phyloP scores from a whole-genome alignment of 2,113 vertebrate species.

The Phalacrocorax carbo region DNA sequence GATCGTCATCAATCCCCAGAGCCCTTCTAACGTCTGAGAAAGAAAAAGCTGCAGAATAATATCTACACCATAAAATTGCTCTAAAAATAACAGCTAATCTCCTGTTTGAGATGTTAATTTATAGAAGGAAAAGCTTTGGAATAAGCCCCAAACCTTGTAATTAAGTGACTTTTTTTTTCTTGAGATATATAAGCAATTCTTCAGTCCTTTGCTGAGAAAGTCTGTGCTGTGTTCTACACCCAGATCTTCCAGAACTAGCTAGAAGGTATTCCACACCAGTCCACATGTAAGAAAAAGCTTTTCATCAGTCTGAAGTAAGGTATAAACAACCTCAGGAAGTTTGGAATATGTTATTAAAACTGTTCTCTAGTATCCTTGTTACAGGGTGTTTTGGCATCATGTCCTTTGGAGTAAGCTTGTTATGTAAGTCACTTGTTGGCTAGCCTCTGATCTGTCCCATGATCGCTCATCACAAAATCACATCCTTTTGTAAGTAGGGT shows the following conservation, averaged over 20 bases:
- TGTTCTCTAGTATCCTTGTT: conserved; percentile 43
- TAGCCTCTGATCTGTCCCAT: neutral
- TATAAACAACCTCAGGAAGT: conserved; percentile 78
- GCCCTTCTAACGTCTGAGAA: neutral
- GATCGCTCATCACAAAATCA: neutral
- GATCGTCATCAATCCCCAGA: neutral
- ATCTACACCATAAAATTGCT: neutral
- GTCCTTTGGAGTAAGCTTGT: neutral
- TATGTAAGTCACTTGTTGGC: conserved; percentile 16
- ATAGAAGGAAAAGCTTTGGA: neutral
- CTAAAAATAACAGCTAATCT: conserved; percentile 4
- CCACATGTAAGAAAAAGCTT: conserved; percentile 40
- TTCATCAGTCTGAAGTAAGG: conserved; percentile 52
- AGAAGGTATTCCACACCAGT: conserved; percentile 34
- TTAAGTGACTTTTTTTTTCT: neutral
- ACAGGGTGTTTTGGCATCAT: conserved; percentile 27
- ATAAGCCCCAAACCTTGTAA: neutral
- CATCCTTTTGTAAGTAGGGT: neutral
- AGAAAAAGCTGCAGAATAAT: neutral
- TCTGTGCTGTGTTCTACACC: neutral
- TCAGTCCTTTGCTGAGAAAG: neutral
- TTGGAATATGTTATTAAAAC: conserved; percentile 62
- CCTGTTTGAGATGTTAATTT: neutral
- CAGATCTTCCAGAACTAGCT: neutral
- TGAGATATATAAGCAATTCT: neutral